Conservation (phyloP, 2,797 vertebrate species). For the Schizopygopsis pylzovi region DNA sequence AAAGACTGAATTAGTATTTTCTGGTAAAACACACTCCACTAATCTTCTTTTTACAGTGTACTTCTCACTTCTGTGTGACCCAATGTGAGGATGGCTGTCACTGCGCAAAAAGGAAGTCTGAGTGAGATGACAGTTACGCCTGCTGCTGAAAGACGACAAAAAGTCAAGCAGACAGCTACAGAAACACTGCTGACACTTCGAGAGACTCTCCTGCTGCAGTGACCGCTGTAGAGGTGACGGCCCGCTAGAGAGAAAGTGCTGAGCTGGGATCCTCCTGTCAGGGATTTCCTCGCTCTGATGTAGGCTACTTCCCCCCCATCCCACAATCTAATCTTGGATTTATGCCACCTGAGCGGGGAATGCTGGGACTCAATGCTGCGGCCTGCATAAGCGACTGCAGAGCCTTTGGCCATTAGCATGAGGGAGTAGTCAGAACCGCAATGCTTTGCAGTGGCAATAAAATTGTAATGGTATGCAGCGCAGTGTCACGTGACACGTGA, state of each 20-base stretch:
- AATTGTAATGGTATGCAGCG: constrained; percentile 76
- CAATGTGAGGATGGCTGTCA: background rate
- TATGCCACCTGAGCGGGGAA: constrained; percentile 16
- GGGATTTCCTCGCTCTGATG: constrained; percentile 76
- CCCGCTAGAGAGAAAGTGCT: constrained; percentile 64
- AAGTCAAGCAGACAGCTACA: background rate
- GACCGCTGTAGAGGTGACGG: constrained; percentile 29
- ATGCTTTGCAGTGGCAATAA: constrained; percentile 74
- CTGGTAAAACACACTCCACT: background rate
- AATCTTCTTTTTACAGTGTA: background rate
- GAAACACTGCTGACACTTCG: background rate
- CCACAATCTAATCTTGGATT: constrained; percentile 65
- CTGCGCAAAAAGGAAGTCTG: background rate
- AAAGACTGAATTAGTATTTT: background rate
- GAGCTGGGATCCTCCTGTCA: constrained; percentile 73
- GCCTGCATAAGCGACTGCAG: constrained; percentile 12
- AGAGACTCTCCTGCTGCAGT: constrained; percentile 22
- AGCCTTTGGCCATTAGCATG: background rate
- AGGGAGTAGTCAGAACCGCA: constrained; percentile 59
- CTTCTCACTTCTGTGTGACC: background rate
- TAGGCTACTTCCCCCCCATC: constrained; percentile 28
- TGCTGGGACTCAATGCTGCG: background rate
- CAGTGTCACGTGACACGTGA: constrained; percentile 63
- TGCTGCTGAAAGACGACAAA: background rate
- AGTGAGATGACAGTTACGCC: constrained; percentile 4